Conservation (phyloP, 2,797 vertebrate species). For the Lerista edwardsae region DNA sequence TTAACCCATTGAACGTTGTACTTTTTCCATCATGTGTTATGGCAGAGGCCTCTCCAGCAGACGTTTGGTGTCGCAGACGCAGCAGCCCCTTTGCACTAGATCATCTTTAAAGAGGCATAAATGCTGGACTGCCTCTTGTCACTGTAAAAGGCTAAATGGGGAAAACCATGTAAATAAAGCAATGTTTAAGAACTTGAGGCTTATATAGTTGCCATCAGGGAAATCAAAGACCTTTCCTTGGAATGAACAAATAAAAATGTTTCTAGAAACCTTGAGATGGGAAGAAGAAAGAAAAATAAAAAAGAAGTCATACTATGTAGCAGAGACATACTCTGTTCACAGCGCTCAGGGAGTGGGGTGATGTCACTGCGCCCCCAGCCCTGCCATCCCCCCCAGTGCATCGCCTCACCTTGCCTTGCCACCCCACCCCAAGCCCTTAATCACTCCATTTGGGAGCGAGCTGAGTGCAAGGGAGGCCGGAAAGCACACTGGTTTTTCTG, state of each 20-base stretch:
- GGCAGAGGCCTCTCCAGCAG: conserved; percentile 59
- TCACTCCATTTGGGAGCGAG: too few relatives aligned
- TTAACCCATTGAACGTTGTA: conserved; percentile 32
- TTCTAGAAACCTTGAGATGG: conserved; percentile 38
- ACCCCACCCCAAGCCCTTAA: too few relatives aligned
- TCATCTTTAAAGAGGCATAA: conserved; percentile 66
- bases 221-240: conserved; percentile 60
- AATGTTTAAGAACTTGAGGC: conserved; percentile 66
- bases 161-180: conserved; percentile 67
- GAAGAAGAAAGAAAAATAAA: conserved; percentile 11
- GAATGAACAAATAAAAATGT: conserved; percentile 41
- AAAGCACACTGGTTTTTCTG: too few relatives aligned
- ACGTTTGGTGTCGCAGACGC: conserved; percentile 46
- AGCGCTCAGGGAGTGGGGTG: too few relatives aligned
- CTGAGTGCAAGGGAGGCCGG: too few relatives aligned
- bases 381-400: too few relatives aligned
- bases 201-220: conserved; percentile 56
- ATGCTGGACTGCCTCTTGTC: conserved; percentile 59
- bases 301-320: too few relatives aligned
- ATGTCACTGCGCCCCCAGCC: too few relatives aligned
- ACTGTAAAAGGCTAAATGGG: conserved; percentile 68
- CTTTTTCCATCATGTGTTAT: conserved; percentile 41
- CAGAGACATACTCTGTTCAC: too few relatives aligned
- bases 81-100: conserved; percentile 39
- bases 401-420: too few relatives aligned